phyloP scores from a whole-genome alignment of 92 coral and sea anemone genomes.

The Zoanthus sociatus region DNA sequence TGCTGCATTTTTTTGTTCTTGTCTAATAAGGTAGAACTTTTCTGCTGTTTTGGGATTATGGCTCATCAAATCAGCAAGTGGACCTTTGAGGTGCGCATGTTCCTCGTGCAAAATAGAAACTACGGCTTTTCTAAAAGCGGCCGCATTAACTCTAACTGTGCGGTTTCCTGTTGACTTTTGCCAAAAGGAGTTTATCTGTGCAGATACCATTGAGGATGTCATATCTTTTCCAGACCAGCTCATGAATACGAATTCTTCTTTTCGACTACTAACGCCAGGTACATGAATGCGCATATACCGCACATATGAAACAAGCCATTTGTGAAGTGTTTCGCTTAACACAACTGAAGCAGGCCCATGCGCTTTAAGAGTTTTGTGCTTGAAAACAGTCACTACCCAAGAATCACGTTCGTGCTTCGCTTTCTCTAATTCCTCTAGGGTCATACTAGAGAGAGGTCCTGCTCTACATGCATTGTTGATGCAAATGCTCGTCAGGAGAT shows the following conservation, averaged over 20 bases:
- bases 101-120: slow-evolving; percentile 8
- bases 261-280: slow-evolving; percentile 35
- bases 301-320: slow-evolving; percentile 49
- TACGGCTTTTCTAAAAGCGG: slow-evolving; percentile 60
- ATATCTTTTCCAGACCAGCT: slow-evolving; percentile 47
- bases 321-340: slow-evolving; percentile 46
- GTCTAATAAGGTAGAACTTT: background rate
- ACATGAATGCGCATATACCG: slow-evolving; percentile 38
- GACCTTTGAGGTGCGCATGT: slow-evolving; percentile 6
- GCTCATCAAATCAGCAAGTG: slow-evolving; percentile 6
- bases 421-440: slow-evolving; percentile 55
- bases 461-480: slow-evolving; percentile 53
- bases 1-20: background rate
- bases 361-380: slow-evolving; percentile 56
- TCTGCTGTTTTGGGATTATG: slow-evolving; percentile 6
- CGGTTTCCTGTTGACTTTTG: slow-evolving; percentile 34
- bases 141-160: slow-evolving; percentile 41
- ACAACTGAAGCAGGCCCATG: slow-evolving; percentile 64
- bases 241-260: slow-evolving; percentile 46
- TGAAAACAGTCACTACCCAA: slow-evolving; percentile 56
- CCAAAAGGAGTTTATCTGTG: slow-evolving; percentile 60
- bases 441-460: slow-evolving; percentile 64
- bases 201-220: slow-evolving; percentile 61
- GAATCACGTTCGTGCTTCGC: slow-evolving; percentile 11
- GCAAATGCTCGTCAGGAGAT: slow-evolving; percentile 54